Base-by-base conservation (phyloP, 2,113 vertebrate genomes). In the Entelurus aequoreus region DNA sequence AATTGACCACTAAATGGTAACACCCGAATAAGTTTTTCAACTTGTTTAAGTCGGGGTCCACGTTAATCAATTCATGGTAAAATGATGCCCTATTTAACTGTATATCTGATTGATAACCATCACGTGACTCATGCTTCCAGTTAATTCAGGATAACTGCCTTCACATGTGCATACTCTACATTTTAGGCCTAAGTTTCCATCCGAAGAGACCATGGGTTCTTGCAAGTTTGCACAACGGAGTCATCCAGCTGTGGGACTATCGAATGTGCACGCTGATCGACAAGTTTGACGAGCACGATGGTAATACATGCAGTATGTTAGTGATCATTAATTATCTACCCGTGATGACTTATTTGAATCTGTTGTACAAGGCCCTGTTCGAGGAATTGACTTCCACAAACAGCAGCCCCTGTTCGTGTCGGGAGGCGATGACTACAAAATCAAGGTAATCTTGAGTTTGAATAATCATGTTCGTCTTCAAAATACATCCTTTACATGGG, bases 221-320 rank as follows among this genome's bases (percentile, higher is more conserved):
- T 15, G 94, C 94, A 14, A 98, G 96, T 82, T 87, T 98, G 60
- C 96, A 98, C 87, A 98, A 97, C 66, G 96, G 96, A 0, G 94
- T 98, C 52, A 98, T 99, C 85, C 96, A 99, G 87, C 89, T 99
- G 54, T 98, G 96, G 95, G 96, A 99, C 54, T 98, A 98, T 6
- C 92, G 96, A 4, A 97, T 99, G 95, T 98, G 96, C 68, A 99
- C 96, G 0, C 92, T 99, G 6, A 98, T 98, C 44, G 95, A 98
- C 83, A 98, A 98, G 65, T 98, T 98, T 51, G 95, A 99, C 15
- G 96, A 99, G 71, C 96, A 98, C 4, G 95, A 98, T 6, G 96
- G 96, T 97, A 61, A 88, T 82, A 19, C 38, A 2, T 48, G 11
- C 60, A 1, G 6, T 21, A 5, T 13, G 6, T 21, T 16, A 5